Percentiles rank a stretch among this genome's conserved stretches.
Conservation (phyloP, 2,888 invertebrate genomes). For the Andricus curvator region DNA sequence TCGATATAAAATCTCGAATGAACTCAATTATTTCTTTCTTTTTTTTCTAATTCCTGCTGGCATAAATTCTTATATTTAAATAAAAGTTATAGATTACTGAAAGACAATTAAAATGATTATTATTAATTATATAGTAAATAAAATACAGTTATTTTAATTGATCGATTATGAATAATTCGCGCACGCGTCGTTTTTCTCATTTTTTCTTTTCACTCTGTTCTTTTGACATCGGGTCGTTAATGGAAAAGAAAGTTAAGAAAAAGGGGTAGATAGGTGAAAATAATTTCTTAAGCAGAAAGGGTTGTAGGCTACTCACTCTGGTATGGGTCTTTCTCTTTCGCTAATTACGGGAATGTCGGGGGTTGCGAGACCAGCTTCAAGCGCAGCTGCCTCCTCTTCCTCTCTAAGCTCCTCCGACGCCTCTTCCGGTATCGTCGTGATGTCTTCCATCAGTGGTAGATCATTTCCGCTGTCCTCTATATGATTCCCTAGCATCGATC, state of each 20-base stretch:
- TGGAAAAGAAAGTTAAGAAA: not conserved
- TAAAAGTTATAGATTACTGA: too few species aligned
- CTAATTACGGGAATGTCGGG: slow-evolving; percentile 64
- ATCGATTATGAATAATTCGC: not conserved
- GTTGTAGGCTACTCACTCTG: slow-evolving; percentile 62
- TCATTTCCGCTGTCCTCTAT: slow-evolving; percentile 71
- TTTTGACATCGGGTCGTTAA: not conserved
- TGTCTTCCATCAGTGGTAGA: slow-evolving; percentile 73
- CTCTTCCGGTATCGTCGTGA: slow-evolving; percentile 80
- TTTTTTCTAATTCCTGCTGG: too few species aligned
- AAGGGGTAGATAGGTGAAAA: not conserved
- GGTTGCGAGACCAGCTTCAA: slow-evolving; percentile 68
- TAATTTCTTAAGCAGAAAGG: slow-evolving; percentile 32
- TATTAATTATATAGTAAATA: too few species aligned
- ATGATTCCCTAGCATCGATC: slow-evolving; percentile 72
- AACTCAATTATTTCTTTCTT: too few species aligned
- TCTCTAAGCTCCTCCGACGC: slow-evolving; percentile 81
- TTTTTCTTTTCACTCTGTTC: not conserved
- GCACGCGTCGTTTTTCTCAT: not conserved
- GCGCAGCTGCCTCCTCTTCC: slow-evolving; percentile 79
- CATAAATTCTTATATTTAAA: too few species aligned
- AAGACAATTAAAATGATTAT: too few species aligned
- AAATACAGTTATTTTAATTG: too few species aligned
- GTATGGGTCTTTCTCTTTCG: slow-evolving; percentile 64
- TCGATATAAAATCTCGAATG: too few species aligned